Percentiles rank a stretch among this genome's conserved stretches.
Evolutionary conservation across 2,113 vertebrate genomes (phyloP).

Genomic region (Callithrix jacchus): DNA sequence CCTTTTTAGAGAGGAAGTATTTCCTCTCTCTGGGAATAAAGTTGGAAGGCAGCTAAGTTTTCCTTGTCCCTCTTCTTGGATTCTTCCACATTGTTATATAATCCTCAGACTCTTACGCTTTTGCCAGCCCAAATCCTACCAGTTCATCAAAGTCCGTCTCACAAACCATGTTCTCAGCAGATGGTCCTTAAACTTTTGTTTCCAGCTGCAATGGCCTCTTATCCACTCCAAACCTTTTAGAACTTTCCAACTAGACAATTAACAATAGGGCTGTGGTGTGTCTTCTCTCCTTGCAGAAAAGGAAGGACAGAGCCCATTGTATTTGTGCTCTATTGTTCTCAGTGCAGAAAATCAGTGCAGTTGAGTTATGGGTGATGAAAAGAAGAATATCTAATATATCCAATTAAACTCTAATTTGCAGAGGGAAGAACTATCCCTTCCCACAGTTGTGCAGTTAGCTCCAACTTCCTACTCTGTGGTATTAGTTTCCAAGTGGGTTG

Average conservation of each 20-base stretch:
- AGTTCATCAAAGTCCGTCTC: neutral
- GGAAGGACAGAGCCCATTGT: neutral
- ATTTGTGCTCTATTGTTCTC: neutral
- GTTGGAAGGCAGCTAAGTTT: neutral
- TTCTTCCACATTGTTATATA: neutral
- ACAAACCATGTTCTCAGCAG: neutral
- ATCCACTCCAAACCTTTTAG: neutral
- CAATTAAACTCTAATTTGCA: neutral
- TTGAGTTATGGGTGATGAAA: neutral
- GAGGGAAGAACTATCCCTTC: neutral
- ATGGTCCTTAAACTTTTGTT: neutral
- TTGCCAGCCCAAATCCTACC: neutral
- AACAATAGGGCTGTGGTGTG: accelerated
- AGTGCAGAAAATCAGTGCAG: neutral
- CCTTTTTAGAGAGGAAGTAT: neutral
- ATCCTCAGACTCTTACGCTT: neutral
- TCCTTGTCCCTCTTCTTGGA: neutral
- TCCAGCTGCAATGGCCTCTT: neutral
- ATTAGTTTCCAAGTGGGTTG: neutral
- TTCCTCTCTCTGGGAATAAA: neutral
- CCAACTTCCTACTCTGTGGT: neutral
- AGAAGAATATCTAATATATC: neutral
- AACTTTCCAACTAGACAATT: neutral
- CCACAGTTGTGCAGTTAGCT: neutral
- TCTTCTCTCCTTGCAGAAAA: neutral